phyloP scores from a whole-genome alignment of 2,888 invertebrate species.

The Smittia sp. region DNA sequence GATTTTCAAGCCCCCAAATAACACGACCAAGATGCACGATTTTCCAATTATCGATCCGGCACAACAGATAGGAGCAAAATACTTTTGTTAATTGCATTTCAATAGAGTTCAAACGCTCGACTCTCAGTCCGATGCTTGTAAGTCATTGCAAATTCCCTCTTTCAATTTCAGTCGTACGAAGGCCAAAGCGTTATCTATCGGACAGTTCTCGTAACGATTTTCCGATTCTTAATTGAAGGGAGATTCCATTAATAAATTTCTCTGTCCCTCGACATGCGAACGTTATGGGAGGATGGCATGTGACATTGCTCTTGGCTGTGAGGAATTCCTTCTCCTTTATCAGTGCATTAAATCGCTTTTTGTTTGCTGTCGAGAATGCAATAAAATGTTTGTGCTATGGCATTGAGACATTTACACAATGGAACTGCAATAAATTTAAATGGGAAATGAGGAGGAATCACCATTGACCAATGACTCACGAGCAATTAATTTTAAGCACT shows the following conservation, averaged over 20 bases:
- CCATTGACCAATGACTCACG: constrained; percentile 36
- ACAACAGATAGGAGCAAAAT: not conserved
- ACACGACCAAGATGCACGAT: not conserved
- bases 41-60: not conserved
- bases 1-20: not conserved
- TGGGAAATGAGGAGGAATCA: not conserved
- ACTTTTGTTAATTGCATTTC: constrained; percentile 14
- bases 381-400: constrained; percentile 7
- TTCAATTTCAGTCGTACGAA: not conserved
- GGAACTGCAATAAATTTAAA: constrained; percentile 31
- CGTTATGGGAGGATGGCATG: not conserved
- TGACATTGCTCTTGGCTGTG: not conserved
- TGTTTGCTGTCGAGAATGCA: not conserved
- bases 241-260: constrained; percentile 20
- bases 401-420: constrained; percentile 38
- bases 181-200: not conserved
- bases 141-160: not conserved
- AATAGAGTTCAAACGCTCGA: not conserved
- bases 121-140: not conserved
- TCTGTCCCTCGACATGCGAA: not conserved
- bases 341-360: constrained; percentile 22
- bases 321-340: constrained; percentile 9
- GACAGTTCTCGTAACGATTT: not conserved
- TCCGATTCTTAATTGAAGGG: constrained; percentile 13
- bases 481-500: constrained; percentile 30